Base-by-base conservation (phyloP, 2,888 invertebrate species). In the Mythimna pallens region DNA sequence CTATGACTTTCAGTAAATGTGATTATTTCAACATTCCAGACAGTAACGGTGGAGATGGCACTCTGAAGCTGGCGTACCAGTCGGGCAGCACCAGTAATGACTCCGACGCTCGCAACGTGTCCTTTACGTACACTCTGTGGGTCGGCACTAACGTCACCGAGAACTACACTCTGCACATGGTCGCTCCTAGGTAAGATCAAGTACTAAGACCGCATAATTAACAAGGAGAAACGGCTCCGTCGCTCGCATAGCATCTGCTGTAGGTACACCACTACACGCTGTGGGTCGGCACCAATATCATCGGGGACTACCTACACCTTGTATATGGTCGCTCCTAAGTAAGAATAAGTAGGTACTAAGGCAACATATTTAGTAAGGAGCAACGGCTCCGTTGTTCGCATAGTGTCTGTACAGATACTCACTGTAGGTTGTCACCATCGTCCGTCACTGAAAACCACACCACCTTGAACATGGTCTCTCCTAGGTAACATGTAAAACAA, bases 271-370 rank as follows among this genome's bases (percentile, higher is more conserved):
- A n/a, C n/a, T n/a, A 99, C 94, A 98, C 98, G 0, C 96, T 99
- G 43, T 99, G 99, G 99, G 98, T 99, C 50, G 98, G 98, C 78
- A 98, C 98, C 79, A 98, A 98, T 91, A 97, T 98, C 68, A 98
- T 98, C 59, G 98, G 98, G 89, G 98, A 98, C 89, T 97, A 97
- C 91, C 30, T 30, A 30, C 3, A 98, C 98, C n/a, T 96, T 98
- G 72, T 97, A 97, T 61, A 96, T 99, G 30, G 88, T 97, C 0
- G 98, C 98, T 25, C 98, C 98, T 8, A 30, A 30, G 30, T 30
- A 30, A 30, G 30, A 30, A 30, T 3, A 30, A 30, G 3, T 30
- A 30, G 30, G 30, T 30, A 30, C 30, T 30, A 30, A 30, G 30
- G 3, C 30, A 30, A 30, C 30, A 30, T 30, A 30, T 30, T 30